Evolutionary conservation across 2,797 vertebrate genomes (phyloP).

Genomic region (Aplochiton taeniatus): DNA sequence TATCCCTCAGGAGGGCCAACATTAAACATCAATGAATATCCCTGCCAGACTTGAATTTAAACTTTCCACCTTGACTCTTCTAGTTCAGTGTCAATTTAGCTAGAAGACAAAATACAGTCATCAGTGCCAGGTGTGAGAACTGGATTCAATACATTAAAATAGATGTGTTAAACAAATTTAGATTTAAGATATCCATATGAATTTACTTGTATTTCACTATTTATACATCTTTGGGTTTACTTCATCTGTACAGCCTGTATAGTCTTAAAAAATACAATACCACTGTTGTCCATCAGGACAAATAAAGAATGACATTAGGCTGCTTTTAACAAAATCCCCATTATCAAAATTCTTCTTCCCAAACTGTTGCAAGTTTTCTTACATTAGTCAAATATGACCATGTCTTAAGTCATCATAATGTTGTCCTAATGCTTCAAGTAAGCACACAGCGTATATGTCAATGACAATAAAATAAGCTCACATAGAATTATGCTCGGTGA

Average conservation of each 20-base stretch:
- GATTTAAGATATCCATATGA: too few species aligned
- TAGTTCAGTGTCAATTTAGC: conserved; percentile 5
- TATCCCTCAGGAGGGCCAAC: conserved; percentile 49
- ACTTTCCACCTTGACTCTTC: background rate
- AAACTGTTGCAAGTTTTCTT: conserved; percentile 6
- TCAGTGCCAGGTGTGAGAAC: background rate
- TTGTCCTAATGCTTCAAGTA: conserved; percentile 11
- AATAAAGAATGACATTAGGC: conserved; percentile 13
- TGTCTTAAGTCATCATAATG: conserved; percentile 12
- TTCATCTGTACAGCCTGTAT: background rate
- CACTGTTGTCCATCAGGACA: conserved; percentile 19
- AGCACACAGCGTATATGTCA: background rate
- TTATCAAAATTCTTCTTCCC: background rate
- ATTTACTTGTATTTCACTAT: too few species aligned
- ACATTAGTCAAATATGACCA: conserved; percentile 2
- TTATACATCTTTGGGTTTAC: background rate
- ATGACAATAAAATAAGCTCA: background rate
- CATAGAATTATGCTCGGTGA: too few species aligned
- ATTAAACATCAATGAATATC: conserved; percentile 51
- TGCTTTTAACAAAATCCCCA: conserved; percentile 17
- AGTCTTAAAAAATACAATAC: background rate
- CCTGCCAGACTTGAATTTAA: conserved; percentile 50
- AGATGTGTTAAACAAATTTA: too few species aligned
- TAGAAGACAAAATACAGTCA: conserved; percentile 20
- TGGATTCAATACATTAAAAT: background rate